Evolutionary conservation across 2,113 vertebrate genomes (phyloP).

Genomic region (Capricornis sumatraensis): DNA sequence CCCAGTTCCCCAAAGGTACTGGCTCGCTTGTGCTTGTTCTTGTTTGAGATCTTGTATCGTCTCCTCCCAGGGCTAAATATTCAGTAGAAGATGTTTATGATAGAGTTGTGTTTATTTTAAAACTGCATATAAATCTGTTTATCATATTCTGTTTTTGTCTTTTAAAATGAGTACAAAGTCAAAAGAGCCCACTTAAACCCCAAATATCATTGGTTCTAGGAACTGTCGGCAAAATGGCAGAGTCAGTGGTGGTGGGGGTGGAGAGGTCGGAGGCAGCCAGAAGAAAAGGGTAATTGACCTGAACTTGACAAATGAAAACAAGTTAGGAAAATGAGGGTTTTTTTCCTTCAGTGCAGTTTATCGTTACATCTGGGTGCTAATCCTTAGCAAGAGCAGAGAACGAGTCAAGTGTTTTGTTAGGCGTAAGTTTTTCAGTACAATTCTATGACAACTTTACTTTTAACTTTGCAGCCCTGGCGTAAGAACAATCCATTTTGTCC

Average conservation of each 20-base stretch:
- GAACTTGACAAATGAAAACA: background rate
- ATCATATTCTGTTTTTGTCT: background rate
- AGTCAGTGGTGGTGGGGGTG: background rate
- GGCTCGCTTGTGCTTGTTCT: background rate
- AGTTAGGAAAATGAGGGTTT: background rate
- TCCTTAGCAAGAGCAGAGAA: background rate
- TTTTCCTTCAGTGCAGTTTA: background rate
- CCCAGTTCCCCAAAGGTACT: slow-evolving; percentile 85
- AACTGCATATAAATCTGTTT: slow-evolving; percentile 30
- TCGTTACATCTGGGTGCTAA: background rate
- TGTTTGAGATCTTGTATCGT: background rate
- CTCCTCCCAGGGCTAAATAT: background rate
- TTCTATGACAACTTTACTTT: background rate
- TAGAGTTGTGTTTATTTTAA: background rate
- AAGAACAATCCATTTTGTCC: background rate
- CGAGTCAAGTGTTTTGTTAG: background rate
- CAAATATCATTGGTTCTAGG: background rate
- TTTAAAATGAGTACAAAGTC: background rate
- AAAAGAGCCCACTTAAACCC: background rate
- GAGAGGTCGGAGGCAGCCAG: background rate
- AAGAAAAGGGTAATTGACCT: background rate
- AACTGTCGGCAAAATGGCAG: background rate
- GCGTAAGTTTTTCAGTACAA: background rate
- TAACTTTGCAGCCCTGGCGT: background rate
- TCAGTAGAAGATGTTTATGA: background rate